Evolutionary conservation across 1,140 invertebrate species (phyloP).

Genomic region (Heterodera schachtii): DNA sequence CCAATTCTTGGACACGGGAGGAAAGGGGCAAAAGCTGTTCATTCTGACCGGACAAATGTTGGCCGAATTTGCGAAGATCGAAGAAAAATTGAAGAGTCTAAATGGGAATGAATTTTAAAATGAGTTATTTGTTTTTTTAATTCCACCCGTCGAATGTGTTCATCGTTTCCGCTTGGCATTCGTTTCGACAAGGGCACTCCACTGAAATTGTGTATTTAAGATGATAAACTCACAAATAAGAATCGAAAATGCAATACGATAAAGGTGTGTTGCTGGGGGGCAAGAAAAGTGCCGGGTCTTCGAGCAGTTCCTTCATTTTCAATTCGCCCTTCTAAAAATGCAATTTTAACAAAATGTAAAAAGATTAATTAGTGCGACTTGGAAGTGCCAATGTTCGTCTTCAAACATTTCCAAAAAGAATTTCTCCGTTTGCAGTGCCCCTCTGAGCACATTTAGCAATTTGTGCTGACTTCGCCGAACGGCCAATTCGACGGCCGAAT

Average conservation of each 20-base stretch:
- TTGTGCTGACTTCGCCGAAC: slow-evolving; percentile 68
- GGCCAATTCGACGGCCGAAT: slow-evolving; percentile 66
- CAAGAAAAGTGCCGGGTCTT: slow-evolving; percentile 90
- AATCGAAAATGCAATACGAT: not conserved
- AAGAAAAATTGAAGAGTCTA: slow-evolving; percentile 91
- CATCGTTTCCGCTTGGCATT: slow-evolving; percentile 92
- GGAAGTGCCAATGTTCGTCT: slow-evolving; percentile 90
- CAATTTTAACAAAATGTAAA: slow-evolving; percentile 19
- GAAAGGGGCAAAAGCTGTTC: slow-evolving; percentile 89
- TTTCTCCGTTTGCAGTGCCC: slow-evolving; percentile 94
- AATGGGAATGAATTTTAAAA: slow-evolving; percentile 25
- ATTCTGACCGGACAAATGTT: slow-evolving; percentile 78
- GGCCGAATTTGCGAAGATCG: slow-evolving; percentile 80
- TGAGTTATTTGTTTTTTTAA: slow-evolving; percentile 10
- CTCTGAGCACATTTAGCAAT: slow-evolving; percentile 73
- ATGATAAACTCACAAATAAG: not conserved
- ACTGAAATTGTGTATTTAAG: slow-evolving; percentile 68
- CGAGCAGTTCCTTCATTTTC: slow-evolving; percentile 67
- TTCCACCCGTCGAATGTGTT: slow-evolving; percentile 78
- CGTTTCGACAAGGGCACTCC: slow-evolving; percentile 91
- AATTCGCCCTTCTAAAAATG: slow-evolving; percentile 43
- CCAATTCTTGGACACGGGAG: slow-evolving; percentile 78
- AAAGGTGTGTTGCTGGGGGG: slow-evolving; percentile 94
- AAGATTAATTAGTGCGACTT: slow-evolving; percentile 71
- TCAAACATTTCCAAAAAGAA: slow-evolving; percentile 99